phyloP scores from a whole-genome alignment of 2,113 vertebrate genomes.

The Sturnus vulgaris region DNA sequence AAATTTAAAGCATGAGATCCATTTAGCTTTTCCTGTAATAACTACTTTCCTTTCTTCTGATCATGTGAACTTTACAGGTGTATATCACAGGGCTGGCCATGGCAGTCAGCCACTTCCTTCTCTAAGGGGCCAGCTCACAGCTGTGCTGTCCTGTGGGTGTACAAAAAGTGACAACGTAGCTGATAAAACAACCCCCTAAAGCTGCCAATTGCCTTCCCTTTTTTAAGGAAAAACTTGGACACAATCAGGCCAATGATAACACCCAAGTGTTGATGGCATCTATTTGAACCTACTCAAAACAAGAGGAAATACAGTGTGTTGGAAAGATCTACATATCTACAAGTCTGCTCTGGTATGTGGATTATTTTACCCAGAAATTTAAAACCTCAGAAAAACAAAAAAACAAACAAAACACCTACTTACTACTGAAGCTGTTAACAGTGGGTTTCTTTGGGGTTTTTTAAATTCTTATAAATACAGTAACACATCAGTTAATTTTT shows the following conservation, averaged over 20 bases:
- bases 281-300: not conserved
- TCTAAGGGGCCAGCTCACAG: not conserved
- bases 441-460: not conserved
- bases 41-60: not conserved
- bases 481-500: not conserved
- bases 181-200: not conserved
- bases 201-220: not conserved
- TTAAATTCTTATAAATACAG: not conserved
- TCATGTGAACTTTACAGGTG: not conserved
- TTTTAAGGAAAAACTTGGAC: not conserved
- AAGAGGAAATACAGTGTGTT: not conserved
- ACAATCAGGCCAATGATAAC: not conserved
- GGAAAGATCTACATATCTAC: not conserved
- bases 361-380: not conserved
- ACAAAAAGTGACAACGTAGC: not conserved
- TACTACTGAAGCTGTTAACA: not conserved
- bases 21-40: slow-evolving; percentile 41
- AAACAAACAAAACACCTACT: accelerated
- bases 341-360: not conserved
- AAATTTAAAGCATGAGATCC: slow-evolving; percentile 18
- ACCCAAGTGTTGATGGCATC: not conserved
- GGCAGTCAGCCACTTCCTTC: not conserved
- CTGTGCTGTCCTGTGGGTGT: not conserved
- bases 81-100: not conserved
- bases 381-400: not conserved